Conservation (phyloP, 2,797 vertebrate species). For the Ara ararauna region DNA sequence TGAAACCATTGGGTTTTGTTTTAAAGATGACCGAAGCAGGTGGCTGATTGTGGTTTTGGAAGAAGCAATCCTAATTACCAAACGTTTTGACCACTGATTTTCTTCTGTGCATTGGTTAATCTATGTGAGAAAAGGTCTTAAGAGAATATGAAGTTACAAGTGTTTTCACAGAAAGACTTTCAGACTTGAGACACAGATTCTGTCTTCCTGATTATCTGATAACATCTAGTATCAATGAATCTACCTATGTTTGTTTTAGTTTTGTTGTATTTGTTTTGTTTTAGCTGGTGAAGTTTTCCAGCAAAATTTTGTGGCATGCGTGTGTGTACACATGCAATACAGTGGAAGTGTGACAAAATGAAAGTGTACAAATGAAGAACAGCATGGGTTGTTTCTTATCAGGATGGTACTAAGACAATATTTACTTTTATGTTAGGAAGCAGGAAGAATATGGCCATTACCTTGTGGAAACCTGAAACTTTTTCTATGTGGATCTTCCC, state of each 20-base stretch:
- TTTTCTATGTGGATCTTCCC: neutral
- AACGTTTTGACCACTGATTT: neutral
- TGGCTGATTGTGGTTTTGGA: neutral
- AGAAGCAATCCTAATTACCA: neutral
- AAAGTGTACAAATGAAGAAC: neutral
- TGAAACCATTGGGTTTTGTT: neutral
- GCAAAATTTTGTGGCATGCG: neutral
- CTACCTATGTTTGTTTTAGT: neutral
- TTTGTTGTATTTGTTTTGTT: neutral
- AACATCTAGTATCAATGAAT: neutral
- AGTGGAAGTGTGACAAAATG: neutral
- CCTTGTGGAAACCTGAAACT: neutral
- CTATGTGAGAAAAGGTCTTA: neutral
- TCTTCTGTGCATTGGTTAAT: neutral
- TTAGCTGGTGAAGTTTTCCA: neutral
- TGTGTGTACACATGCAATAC: fast-evolving
- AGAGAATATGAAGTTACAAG: neutral
- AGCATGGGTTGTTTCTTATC: neutral
- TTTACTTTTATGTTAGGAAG: neutral
- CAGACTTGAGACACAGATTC: neutral
- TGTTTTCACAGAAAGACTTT: neutral
- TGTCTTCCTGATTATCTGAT: neutral
- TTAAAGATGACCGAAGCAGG: neutral
- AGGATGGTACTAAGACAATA: neutral
- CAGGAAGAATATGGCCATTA: neutral